Conservation (phyloP, 2,797 vertebrate genomes). For the Sebastes itinus region DNA sequence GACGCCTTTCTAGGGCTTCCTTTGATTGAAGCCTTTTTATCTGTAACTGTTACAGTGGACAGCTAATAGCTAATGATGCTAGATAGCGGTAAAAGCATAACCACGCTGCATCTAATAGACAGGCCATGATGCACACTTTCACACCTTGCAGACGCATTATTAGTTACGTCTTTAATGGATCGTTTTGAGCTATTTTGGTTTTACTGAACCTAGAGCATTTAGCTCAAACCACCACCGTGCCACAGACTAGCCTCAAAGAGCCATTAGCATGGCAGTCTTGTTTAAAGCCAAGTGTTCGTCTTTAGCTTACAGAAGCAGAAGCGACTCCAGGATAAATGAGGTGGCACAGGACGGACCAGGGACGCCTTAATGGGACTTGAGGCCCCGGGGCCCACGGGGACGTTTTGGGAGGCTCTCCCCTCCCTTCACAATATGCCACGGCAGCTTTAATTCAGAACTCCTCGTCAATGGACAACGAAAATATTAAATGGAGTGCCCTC, state of each 20-base stretch:
- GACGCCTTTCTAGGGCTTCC: not conserved
- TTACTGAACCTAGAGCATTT: not conserved
- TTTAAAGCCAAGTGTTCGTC: not conserved
- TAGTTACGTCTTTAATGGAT: not conserved
- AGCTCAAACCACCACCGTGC: not conserved
- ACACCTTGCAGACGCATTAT: not conserved
- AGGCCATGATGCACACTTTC: not conserved
- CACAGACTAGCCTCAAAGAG: not conserved
- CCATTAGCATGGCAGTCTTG: not conserved
- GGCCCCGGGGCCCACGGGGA: too few relatives aligned
- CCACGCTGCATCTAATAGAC: not conserved
- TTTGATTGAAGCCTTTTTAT: not conserved
- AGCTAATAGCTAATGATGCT: not conserved
- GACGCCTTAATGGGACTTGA: too few relatives aligned
- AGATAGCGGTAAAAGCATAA: not conserved
- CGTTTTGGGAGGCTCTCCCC: too few relatives aligned
- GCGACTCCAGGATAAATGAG: not conserved
- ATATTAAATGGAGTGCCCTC: too few relatives aligned
- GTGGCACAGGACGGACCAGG: too few relatives aligned
- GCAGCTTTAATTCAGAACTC: too few relatives aligned
- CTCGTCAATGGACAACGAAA: too few relatives aligned
- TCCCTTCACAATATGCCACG: too few relatives aligned
- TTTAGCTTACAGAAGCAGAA: not conserved
- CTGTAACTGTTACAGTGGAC: not conserved
- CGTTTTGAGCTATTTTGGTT: not conserved